phyloP scores from a whole-genome alignment of 2,113 vertebrate species.

The Deroptyus accipitrinus region DNA sequence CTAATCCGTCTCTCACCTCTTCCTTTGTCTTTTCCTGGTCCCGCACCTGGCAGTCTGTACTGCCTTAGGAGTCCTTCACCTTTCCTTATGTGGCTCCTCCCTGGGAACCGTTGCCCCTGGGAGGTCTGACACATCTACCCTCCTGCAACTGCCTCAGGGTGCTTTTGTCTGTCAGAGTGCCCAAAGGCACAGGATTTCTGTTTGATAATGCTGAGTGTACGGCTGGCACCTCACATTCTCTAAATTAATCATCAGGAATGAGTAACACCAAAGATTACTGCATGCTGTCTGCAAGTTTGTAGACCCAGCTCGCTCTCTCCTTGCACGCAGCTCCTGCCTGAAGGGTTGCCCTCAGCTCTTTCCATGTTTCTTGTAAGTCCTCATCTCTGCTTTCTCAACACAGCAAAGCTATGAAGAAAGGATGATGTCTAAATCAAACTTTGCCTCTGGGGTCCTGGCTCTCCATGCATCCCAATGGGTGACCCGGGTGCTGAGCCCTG shows the following conservation, averaged over 20 bases:
- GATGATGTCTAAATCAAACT: not conserved
- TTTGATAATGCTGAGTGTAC: not conserved
- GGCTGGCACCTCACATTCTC: not conserved
- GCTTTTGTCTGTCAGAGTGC: not conserved
- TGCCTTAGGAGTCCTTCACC: not conserved
- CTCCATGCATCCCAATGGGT: rapidly evolving
- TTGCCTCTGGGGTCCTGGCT: not conserved
- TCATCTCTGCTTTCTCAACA: not conserved
- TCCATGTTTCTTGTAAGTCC: not conserved
- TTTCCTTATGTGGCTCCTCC: not conserved
- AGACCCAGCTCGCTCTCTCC: not conserved
- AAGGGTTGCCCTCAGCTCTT: not conserved
- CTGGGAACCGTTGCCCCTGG: rapidly evolving
- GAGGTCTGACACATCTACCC: not conserved
- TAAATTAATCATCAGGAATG: not conserved
- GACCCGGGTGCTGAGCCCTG: not conserved
- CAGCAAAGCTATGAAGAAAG: not conserved
- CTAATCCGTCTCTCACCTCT: not conserved
- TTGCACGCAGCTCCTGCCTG: not conserved
- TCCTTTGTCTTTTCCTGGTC: not conserved
- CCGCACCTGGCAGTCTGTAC: not conserved
- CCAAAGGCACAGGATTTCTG: not conserved
- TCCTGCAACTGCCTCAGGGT: not conserved
- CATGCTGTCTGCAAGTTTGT: not conserved
- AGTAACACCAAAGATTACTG: not conserved